Percentiles rank a stretch among this genome's conserved stretches.
Evolutionary conservation across 2,888 invertebrate species (phyloP).

Genomic region (Epirrhoe tristata): DNA sequence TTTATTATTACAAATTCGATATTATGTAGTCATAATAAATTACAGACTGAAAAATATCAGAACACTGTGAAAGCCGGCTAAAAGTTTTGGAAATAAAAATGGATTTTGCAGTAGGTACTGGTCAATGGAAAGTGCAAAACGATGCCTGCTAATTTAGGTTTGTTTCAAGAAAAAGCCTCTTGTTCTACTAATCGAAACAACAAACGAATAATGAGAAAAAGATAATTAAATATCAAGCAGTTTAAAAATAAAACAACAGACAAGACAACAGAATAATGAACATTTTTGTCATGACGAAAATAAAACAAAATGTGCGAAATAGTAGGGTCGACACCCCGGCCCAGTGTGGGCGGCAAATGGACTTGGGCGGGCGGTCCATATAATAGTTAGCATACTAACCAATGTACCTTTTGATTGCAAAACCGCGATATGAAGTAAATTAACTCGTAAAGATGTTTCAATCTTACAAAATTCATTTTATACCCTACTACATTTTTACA

Average conservation of each 20-base stretch:
- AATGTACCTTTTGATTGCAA: background rate
- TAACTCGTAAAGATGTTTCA: background rate
- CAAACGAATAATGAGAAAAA: background rate
- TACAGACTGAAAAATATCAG: background rate
- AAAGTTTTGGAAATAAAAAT: no score
- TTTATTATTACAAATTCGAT: conserved; percentile 18
- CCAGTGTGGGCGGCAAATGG: conserved; percentile 74
- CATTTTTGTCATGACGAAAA: conserved; percentile 46
- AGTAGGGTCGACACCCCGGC: conserved; percentile 67
- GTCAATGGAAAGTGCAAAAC: background rate
- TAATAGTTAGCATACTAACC: conserved; percentile 46
- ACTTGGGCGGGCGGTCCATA: conserved; percentile 64
- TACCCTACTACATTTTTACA: no score
- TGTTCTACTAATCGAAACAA: conserved; percentile 7
- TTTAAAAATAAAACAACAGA: conserved; percentile 37
- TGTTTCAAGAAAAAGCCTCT: conserved; percentile 1
- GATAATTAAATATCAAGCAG: conserved; percentile 8
- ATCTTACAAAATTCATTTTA: background rate
- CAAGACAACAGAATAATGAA: conserved; percentile 37
- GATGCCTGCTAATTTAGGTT: background rate
- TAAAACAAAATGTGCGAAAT: conserved; percentile 57
- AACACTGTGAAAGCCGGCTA: background rate
- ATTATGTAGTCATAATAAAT: background rate
- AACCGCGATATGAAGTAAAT: background rate
- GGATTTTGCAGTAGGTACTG: background rate